Conservation (phyloP, 2,113 vertebrate species). For the Rynchops niger region DNA sequence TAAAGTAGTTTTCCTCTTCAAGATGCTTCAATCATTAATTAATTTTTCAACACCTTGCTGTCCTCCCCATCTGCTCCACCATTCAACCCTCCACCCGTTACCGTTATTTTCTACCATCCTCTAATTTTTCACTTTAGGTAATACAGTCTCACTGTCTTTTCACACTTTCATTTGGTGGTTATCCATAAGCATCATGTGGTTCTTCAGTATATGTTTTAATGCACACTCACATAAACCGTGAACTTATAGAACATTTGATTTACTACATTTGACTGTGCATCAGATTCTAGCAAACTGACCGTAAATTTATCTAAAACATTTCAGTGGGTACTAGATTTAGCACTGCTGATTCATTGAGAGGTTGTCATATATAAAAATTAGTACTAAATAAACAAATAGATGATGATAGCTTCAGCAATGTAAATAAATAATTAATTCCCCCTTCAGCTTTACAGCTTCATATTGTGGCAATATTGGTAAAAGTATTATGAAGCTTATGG, state of each 20-base stretch:
- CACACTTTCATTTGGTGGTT: not conserved
- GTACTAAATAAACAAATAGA: constrained; percentile 1
- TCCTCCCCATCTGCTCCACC: not conserved
- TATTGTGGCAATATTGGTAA: not conserved
- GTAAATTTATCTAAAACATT: constrained; percentile 12
- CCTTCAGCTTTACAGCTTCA: not conserved
- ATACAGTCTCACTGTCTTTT: not conserved
- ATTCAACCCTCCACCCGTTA: not conserved
- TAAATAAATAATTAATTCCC: not conserved
- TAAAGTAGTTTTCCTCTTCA: constrained; percentile 19
- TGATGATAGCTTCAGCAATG: not conserved
- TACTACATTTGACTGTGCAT: not conserved
- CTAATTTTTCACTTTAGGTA: not conserved
- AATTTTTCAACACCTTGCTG: constrained; percentile 1
- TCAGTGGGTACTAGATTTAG: not conserved
- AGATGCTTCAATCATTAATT: not conserved
- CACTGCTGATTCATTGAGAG: not conserved
- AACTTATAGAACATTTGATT: not conserved
- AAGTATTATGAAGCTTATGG: not conserved
- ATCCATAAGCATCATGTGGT: not conserved
- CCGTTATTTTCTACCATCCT: not conserved
- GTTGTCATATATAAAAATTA: not conserved
- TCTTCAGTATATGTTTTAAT: not conserved
- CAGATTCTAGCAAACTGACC: not conserved
- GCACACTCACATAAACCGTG: not conserved